These are phyloP conservation scores for Cataglyphis rosenhaueri DNA, from an alignment of 2,888 invertebrate genomes.

Conservation along the genomic window DNA sequence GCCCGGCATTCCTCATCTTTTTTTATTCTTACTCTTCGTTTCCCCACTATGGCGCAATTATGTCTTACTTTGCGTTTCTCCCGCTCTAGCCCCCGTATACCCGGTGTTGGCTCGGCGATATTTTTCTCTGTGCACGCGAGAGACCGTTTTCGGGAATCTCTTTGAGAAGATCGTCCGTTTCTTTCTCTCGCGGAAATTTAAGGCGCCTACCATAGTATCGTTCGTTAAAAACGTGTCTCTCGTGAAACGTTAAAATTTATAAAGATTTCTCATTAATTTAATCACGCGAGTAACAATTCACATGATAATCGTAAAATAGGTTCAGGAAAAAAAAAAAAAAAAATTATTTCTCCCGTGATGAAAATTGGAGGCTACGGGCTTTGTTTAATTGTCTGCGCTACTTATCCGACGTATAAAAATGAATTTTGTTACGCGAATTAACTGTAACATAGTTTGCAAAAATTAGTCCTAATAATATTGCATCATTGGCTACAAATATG, in stretches of 20 bases:
- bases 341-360: not conserved
- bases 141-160: not conserved
- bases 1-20: slow-evolving; percentile 46
- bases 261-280: not conserved
- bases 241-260: not conserved
- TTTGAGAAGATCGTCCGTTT: not conserved
- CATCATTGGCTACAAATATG: slow-evolving; percentile 26
- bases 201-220: too few species aligned
- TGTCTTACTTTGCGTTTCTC: slow-evolving; percentile 49
- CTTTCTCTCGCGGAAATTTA: not conserved
- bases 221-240: not conserved
- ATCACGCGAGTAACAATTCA: not conserved
- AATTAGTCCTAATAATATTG: slow-evolving; percentile 33
- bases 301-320: not conserved
- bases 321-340: not conserved
- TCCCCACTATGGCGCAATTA: slow-evolving; percentile 40
- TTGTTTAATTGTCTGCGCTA: slow-evolving; percentile 26
- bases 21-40: slow-evolving; percentile 46
- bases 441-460: slow-evolving; percentile 13
- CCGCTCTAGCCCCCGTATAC: slow-evolving; percentile 39
- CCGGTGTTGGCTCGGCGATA: slow-evolving; percentile 27
- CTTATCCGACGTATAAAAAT: slow-evolving; percentile 27
- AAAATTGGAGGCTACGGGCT: not conserved
- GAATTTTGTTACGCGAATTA: not conserved
- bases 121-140: not conserved